Evolutionary conservation across 2,113 vertebrate species (phyloP), one percentile per base, ranked within the genome.

Genomic region (Mionectes macconnelli): DNA sequence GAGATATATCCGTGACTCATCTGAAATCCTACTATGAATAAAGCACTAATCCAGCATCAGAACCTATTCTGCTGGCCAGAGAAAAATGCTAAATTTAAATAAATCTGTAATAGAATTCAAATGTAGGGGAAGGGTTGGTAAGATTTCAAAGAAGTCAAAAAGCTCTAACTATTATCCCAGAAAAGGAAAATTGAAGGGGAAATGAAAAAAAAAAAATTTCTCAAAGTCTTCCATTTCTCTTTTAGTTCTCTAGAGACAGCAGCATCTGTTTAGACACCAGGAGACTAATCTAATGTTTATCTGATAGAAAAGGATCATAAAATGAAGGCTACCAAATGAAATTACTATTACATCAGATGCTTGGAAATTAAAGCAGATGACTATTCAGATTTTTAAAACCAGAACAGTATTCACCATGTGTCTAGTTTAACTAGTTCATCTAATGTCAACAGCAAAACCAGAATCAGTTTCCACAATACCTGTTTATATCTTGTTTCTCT

Each of bases 11-110:
- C 8, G 1, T 93, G 90, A 97, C 82, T 96, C 93, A 94, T 96
- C 74, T 94, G 66, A 96, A 97, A 91, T 85, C 93, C 89, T 85
- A 16, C 91, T 79, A 93, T 84, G 93, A 94, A 83, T 76, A 94
- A 94, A 90, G 67, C 83, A 28, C 60, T 91, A 94, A 94, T 91
- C 75, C 90, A 87, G 84, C 82, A 87, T 95, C 72, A 85, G 50
- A 77, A 62, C 63, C 60, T 87, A 66, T 89, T 93, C 39, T 90
- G 37, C 47, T 93, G 70, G 69, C 78, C 56, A 79, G 75, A 88
- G 42, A 89, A 94, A 85, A 91, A 87, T 79, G 81, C 76, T 87
- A 94, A 85, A 88, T 93, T 86, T 88, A 95, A 94, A 75, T 39
- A 95, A 81, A 90, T 69, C 84, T 92, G 10, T 76, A 91, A 40